phyloP scores from a whole-genome alignment of 2,797 vertebrate species.

The Mus minutoides region DNA sequence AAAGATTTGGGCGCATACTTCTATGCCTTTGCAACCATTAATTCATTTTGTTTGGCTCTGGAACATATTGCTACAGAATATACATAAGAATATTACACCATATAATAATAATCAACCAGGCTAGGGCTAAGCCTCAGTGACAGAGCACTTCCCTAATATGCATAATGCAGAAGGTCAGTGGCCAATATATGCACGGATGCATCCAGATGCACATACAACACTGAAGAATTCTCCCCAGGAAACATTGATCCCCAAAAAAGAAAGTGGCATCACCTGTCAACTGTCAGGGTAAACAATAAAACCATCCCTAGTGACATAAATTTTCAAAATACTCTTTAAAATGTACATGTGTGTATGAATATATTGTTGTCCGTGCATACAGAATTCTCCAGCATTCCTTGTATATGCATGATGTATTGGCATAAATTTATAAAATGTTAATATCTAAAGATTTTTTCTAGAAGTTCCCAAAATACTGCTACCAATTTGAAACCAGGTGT shows the following conservation, averaged over 20 bases:
- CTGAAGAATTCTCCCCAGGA: neutral
- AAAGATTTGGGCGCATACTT: slow-evolving; percentile 9
- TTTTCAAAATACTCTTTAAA: neutral
- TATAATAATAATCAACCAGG: neutral
- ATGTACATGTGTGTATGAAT: neutral
- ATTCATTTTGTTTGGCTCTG: slow-evolving; percentile 26
- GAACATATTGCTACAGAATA: neutral
- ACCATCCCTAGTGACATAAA: neutral
- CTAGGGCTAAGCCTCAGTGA: neutral
- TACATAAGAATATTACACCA: neutral
- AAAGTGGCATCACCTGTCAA: neutral
- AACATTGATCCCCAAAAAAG: neutral
- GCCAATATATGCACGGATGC: neutral
- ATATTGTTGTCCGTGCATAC: neutral
- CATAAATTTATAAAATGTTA: slow-evolving; percentile 44
- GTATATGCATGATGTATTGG: slow-evolving; percentile 26
- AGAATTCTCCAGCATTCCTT: slow-evolving; percentile 18
- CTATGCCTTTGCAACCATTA: neutral
- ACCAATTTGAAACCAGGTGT: neutral
- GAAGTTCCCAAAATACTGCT: neutral
- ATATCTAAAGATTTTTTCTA: neutral
- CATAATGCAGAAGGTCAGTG: neutral
- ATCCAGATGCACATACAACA: neutral
- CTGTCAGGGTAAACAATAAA: neutral
- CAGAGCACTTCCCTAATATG: neutral